Conservation (phyloP, 2,797 vertebrate genomes). For the Ctenopoma kingsleyae region DNA sequence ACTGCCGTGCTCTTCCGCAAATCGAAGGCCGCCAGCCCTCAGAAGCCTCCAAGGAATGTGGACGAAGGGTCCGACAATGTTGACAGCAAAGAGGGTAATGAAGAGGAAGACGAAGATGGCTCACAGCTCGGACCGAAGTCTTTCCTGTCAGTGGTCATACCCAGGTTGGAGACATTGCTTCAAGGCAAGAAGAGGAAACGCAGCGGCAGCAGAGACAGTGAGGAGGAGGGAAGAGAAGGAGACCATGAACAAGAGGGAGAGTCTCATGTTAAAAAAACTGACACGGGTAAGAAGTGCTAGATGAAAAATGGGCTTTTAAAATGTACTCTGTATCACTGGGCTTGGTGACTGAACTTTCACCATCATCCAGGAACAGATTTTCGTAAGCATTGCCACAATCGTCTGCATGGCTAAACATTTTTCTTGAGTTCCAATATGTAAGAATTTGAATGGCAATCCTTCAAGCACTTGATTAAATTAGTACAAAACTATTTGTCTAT, state of each 20-base stretch:
- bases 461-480: conserved; percentile 20
- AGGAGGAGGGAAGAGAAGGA: conserved; percentile 86
- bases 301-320: neutral
- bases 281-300: conserved; percentile 86
- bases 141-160: conserved; percentile 98
- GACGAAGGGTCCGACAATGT: conserved; percentile 72
- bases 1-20: conserved; percentile 95
- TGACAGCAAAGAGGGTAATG: conserved; percentile 78
- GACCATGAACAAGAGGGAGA: conserved; percentile 90
- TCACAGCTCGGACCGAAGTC: conserved; percentile 94
- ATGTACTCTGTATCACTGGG: neutral
- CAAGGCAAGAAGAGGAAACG: conserved; percentile 96
- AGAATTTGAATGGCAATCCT: conserved; percentile 6
- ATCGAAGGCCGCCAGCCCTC: conserved; percentile 91
- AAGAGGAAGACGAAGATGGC: conserved; percentile 74
- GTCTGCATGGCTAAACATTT: neutral
- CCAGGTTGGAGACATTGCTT: conserved; percentile 96
- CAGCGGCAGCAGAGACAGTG: conserved; percentile 87
- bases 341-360: neutral
- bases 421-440: conserved; percentile 4
- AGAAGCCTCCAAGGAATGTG: conserved; percentile 86
- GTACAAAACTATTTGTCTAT: conserved; percentile 1
- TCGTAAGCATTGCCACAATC: neutral
- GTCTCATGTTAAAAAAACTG: conserved; percentile 91
- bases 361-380: neutral